Percentiles rank a stretch among this genome's conserved stretches.
phyloP scores from a whole-genome alignment of 53 echinoderm and acorn worm species.

The Holothuria leucospilota region DNA sequence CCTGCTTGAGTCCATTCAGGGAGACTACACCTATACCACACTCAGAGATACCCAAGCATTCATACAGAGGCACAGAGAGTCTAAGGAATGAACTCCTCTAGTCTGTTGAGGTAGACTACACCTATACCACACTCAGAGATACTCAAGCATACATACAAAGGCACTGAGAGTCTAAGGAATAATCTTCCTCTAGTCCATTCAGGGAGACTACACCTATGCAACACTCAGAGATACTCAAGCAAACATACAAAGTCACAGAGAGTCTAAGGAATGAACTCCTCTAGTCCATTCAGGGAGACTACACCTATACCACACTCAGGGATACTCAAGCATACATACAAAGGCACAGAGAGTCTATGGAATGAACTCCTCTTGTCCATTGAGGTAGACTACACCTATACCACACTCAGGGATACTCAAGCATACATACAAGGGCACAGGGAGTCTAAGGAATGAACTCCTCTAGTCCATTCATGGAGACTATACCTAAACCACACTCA shows the following conservation, averaged over 20 bases:
- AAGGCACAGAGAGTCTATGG: no score
- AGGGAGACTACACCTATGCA: constrained; percentile 67
- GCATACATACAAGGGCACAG: constrained; percentile 21
- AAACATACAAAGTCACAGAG: constrained; percentile 16
- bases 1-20: constrained; percentile 59
- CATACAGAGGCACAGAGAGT: constrained; percentile 14
- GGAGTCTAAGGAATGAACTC: background rate
- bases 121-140: no score
- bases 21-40: constrained; percentile 73
- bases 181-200: constrained; percentile 32
- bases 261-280: background rate
- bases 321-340: no score
- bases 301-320: no score
- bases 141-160: no score
- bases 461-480: no score
- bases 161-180: no score
- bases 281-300: no score
- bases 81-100: no score
- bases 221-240: constrained; percentile 81
- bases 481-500: no score
- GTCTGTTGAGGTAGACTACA: no score
- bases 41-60: constrained; percentile 74
- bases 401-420: constrained; percentile 82
- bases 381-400: constrained; percentile 65
- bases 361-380: constrained; percentile 20